Conservation (phyloP, 2,888 invertebrate species). For the Drosophila algonquin region DNA sequence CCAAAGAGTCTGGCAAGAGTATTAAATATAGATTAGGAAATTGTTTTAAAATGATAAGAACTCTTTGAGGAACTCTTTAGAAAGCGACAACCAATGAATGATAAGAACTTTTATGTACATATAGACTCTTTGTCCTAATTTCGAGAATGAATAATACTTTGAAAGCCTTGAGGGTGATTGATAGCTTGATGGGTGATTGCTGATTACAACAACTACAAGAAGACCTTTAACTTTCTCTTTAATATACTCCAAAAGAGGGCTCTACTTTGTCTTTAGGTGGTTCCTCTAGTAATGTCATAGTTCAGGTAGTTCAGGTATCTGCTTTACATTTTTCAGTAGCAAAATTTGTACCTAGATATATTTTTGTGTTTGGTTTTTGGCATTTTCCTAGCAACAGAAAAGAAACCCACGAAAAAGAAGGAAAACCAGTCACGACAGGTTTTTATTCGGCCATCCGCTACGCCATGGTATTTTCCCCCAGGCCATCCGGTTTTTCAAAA, state of each 20-base stretch:
- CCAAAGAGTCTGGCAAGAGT: background rate
- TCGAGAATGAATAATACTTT: background rate
- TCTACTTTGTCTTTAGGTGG: background rate
- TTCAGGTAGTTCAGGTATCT: slow-evolving; percentile 41
- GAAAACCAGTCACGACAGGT: slow-evolving; percentile 23
- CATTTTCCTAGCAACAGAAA: slow-evolving; percentile 1
- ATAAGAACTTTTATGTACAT: background rate
- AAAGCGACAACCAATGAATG: background rate
- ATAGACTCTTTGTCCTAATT: background rate
- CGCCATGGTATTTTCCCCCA: background rate
- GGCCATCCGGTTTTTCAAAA: background rate
- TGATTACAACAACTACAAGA: background rate
- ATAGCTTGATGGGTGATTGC: background rate
- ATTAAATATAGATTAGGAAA: too few relatives aligned
- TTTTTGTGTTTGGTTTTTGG: slow-evolving; percentile 11
- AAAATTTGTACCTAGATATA: background rate
- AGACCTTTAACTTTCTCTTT: background rate
- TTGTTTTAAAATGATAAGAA: background rate
- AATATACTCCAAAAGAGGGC: background rate
- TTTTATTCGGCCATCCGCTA: slow-evolving; percentile 3
- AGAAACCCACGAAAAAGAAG: slow-evolving; percentile 1
- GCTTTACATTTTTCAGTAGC: slow-evolving; percentile 11
- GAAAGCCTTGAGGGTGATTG: background rate
- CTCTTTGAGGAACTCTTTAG: background rate
- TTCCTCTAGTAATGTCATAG: slow-evolving; percentile 42